Evolutionary conservation across 1,140 invertebrate species (phyloP).

Genomic region (Cydia fagiglandana): DNA sequence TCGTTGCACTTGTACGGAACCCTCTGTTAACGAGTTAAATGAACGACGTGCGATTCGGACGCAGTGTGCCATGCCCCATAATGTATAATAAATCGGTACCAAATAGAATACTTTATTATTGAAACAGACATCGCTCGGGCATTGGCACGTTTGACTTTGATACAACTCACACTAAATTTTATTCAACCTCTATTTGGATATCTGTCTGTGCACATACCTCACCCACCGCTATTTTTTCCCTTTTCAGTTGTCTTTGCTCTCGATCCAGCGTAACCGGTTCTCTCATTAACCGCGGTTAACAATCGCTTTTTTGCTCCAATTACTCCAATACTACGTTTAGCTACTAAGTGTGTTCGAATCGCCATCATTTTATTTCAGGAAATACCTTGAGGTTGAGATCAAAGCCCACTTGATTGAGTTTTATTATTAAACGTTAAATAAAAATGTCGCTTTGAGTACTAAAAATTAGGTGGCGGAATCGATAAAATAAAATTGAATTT

Average conservation of each 20-base stretch:
- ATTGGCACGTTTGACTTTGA: no score
- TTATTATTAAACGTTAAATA: neutral
- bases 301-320: constrained; percentile 22
- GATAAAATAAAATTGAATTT: constrained; percentile 21
- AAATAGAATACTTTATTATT: no score
- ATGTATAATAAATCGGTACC: no score
- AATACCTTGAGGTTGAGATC: constrained; percentile 30
- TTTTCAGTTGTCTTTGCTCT: constrained; percentile 40
- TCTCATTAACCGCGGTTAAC: constrained; percentile 33
- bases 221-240: constrained; percentile 41
- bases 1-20: no score
- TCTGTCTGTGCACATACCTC: constrained; percentile 38
- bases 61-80: no score
- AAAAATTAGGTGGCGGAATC: neutral
- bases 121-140: no score
- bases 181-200: neutral
- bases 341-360: constrained; percentile 24
- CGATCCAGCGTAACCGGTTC: constrained; percentile 42
- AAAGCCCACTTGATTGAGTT: neutral
- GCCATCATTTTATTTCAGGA: constrained; percentile 32
- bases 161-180: neutral
- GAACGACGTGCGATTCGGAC: no score
- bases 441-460: neutral
- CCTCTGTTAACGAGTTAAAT: no score
- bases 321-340: constrained; percentile 15